A percentile compares a stretch with the other conserved stretches of the same genome.
These are phyloP conservation scores for Dromius quadrimaculatus DNA, from an alignment of 2,888 invertebrate species.

Conservation along the genomic window DNA sequence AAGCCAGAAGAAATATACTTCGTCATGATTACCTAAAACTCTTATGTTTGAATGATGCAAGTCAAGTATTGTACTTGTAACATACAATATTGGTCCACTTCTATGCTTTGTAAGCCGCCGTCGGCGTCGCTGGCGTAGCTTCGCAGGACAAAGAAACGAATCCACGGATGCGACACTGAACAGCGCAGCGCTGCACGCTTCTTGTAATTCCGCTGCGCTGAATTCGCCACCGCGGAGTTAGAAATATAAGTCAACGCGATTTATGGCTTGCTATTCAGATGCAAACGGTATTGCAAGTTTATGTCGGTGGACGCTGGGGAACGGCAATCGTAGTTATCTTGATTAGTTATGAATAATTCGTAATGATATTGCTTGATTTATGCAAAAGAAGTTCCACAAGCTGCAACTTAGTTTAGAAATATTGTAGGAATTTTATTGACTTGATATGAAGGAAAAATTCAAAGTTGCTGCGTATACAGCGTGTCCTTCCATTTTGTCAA, in stretches of 20 bases:
- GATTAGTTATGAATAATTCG: constrained; percentile 8
- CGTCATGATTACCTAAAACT: too few species aligned
- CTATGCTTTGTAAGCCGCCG: constrained; percentile 13
- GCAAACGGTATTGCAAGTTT: constrained; percentile 37
- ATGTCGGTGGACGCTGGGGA: neutral
- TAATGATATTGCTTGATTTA: too few species aligned
- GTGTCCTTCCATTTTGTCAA: too few species aligned
- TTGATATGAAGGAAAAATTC: too few species aligned
- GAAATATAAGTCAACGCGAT: constrained; percentile 45
- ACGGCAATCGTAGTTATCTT: neutral
- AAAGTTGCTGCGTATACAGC: too few species aligned
- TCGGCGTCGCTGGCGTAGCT: neutral
- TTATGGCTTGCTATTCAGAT: constrained; percentile 42
- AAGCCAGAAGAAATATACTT: too few species aligned
- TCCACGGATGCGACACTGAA: constrained; percentile 19
- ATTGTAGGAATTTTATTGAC: too few species aligned
- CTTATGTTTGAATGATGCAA: too few species aligned
- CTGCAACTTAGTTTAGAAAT: too few species aligned
- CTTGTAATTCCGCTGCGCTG: constrained; percentile 23
- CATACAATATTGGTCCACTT: neutral
- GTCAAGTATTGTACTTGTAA: neutral
- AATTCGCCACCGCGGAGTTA: constrained; percentile 3
- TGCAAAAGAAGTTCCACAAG: too few species aligned
- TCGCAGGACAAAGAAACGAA: constrained; percentile 24
- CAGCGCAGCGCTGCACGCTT: constrained; percentile 4